These are phyloP conservation scores for Rhagonycha fulva DNA, from an alignment of 2,888 invertebrate species.

Conservation along the genomic window DNA sequence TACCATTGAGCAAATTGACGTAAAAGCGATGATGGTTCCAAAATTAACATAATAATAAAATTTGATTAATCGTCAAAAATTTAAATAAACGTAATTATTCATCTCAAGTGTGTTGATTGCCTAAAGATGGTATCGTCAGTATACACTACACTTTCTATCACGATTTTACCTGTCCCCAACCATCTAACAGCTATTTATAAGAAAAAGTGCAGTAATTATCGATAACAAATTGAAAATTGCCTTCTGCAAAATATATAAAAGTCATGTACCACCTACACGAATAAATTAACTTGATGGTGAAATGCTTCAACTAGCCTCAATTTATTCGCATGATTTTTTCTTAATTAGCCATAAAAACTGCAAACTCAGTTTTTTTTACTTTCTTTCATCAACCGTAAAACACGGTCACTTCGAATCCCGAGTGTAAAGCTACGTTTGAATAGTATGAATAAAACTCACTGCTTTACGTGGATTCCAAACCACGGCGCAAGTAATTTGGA, in stretches of 20 bases:
- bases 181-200: not conserved
- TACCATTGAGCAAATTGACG: not conserved
- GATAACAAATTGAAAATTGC: not conserved
- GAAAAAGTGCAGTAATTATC: not conserved
- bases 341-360: not conserved
- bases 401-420: not conserved
- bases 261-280: not conserved
- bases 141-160: not conserved
- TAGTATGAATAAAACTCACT: too few relatives aligned
- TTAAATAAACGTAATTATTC: not conserved
- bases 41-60: not conserved
- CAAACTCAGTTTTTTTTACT: not conserved
- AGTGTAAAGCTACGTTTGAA: not conserved
- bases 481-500: too few relatives aligned
- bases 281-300: not conserved
- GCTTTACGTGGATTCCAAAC: too few relatives aligned
- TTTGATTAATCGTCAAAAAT: not conserved
- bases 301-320: not conserved
- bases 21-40: not conserved
- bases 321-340: not conserved
- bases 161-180: not conserved
- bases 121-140: not conserved
- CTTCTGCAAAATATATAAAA: not conserved
- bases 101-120: not conserved
- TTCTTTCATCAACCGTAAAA: not conserved